A percentile compares a stretch with the other conserved stretches of the same genome.
Evolutionary conservation across 2,113 vertebrate species (phyloP).

Genomic region (Eonycteris spelaea): DNA sequence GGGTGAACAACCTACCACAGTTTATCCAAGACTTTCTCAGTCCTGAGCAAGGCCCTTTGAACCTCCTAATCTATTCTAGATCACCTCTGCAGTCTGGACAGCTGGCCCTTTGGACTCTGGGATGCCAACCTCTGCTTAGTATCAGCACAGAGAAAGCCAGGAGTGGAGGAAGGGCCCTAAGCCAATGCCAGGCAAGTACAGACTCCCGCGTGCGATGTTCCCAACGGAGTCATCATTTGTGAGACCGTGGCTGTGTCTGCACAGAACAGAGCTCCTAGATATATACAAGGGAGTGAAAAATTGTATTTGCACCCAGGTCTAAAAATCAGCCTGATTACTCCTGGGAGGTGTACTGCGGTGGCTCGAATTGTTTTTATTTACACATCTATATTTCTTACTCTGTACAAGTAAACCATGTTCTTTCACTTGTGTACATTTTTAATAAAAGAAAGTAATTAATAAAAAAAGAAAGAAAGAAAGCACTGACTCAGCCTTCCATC

Average conservation of each 20-base stretch:
- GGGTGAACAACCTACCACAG: not conserved
- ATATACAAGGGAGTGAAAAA: not conserved
- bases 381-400: constrained; percentile 35
- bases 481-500: not conserved
- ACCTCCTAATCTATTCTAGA: not conserved
- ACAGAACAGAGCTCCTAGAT: not conserved
- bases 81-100: not conserved
- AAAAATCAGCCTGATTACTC: not conserved
- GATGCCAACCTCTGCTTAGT: not conserved
- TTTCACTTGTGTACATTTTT: constrained; percentile 21
- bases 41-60: not conserved
- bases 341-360: not conserved
- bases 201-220: not conserved
- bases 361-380: constrained; percentile 38
- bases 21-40: not conserved
- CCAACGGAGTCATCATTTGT: not conserved
- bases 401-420: not conserved
- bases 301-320: not conserved
- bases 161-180: not conserved
- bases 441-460: constrained; percentile 27
- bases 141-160: not conserved
- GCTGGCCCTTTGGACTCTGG: not conserved
- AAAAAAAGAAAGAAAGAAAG: too few species aligned
- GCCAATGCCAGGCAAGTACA: not conserved
- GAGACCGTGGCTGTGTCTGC: not conserved